Conservation (phyloP, 2,888 invertebrate genomes). For the Tribolium freemani region DNA sequence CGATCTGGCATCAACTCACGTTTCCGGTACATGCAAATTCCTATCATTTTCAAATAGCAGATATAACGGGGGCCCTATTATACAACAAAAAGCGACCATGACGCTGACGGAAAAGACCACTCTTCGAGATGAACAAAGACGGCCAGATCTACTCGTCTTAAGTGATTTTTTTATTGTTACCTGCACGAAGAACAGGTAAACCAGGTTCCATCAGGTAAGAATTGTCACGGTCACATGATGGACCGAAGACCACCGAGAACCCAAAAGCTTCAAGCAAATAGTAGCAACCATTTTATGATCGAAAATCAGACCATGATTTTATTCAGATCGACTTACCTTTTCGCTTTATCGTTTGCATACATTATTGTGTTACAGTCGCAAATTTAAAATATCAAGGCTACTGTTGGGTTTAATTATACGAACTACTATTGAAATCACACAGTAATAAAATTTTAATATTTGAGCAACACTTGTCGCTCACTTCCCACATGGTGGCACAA, state of each 20-base stretch:
- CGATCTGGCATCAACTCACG: conserved; percentile 9
- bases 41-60: conserved; percentile 20
- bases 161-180: conserved; percentile 42
- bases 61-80: conserved; percentile 27
- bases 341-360: conserved; percentile 25
- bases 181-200: conserved; percentile 42
- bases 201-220: conserved; percentile 41
- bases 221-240: conserved; percentile 41
- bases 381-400: conserved; percentile 34
- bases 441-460: conserved; percentile 32
- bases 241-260: conserved; percentile 26
- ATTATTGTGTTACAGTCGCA: not conserved
- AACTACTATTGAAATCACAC: conserved; percentile 27
- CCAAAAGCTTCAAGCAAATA: conserved; percentile 9
- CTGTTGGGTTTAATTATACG: conserved; percentile 24
- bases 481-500: conserved; percentile 10
- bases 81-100: conserved; percentile 5
- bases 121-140: conserved; percentile 11
- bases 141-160: conserved; percentile 7
- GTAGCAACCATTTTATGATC: not conserved
- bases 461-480: conserved; percentile 24
- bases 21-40: conserved; percentile 33
- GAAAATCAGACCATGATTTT: not conserved
- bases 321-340: not conserved
- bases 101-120: conserved; percentile 6